A percentile compares a stretch with the other conserved stretches of the same genome.
These are phyloP conservation scores for Periparus ater DNA, from an alignment of 2,797 vertebrate species.

Conservation along the genomic window DNA sequence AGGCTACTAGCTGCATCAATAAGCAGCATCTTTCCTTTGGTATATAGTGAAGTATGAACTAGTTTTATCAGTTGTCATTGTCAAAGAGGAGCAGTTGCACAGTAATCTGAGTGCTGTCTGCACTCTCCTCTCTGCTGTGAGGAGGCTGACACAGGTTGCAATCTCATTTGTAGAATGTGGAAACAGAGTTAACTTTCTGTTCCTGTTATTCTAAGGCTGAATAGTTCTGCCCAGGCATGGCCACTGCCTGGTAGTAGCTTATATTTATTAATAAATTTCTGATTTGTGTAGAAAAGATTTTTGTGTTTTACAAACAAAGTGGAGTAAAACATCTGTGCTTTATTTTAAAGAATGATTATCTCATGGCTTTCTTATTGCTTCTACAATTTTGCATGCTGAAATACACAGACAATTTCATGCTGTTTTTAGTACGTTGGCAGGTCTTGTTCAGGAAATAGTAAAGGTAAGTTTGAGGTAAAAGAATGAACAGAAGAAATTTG, in stretches of 20 bases:
- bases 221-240: not conserved
- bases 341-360: not conserved
- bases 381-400: not conserved
- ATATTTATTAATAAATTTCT: not conserved
- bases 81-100: not conserved
- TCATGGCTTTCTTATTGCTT: not conserved
- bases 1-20: not conserved
- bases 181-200: not conserved
- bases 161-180: not conserved
- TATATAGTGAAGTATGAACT: not conserved
- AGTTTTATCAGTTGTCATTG: not conserved
- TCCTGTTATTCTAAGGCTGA: not conserved
- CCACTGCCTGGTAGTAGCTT: not conserved
- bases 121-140: rapidly evolving
- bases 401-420: not conserved
- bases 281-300: not conserved
- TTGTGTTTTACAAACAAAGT: not conserved
- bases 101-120: not conserved
- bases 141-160: not conserved
- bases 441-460: not conserved
- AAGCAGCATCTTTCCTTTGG: not conserved
- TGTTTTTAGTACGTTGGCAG: not conserved
- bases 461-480: not conserved
- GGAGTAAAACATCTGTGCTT: not conserved
- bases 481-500: not conserved